These are phyloP conservation scores for Drosophila paranaensis DNA, from an alignment of 2,888 invertebrate genomes.

Conservation along the genomic window DNA sequence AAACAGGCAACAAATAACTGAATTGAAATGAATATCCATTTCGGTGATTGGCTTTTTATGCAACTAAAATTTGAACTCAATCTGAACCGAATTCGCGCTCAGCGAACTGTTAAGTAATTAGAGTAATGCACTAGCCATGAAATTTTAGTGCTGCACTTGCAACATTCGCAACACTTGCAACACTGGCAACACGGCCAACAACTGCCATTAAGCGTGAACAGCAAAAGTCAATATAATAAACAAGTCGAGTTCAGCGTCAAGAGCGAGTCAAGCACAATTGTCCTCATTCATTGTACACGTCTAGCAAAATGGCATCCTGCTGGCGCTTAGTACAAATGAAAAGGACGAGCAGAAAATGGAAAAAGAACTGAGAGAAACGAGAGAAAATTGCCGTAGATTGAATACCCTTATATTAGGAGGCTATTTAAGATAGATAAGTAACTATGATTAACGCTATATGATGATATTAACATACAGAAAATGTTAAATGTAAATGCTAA, in stretches of 20 bases:
- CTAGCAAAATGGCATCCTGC: constrained; percentile 18
- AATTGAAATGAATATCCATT: constrained; percentile 67
- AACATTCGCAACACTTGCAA: constrained; percentile 18
- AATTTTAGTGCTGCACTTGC: constrained; percentile 34
- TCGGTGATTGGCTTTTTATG: constrained; percentile 67
- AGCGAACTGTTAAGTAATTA: constrained; percentile 51
- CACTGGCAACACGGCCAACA: constrained; percentile 16
- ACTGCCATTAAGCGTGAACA: constrained; percentile 54
- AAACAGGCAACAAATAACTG: constrained; percentile 13
- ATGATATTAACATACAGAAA: too few relatives aligned
- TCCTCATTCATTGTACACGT: background rate
- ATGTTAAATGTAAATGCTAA: background rate
- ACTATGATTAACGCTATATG: too few relatives aligned
- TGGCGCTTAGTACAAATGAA: constrained; percentile 31
- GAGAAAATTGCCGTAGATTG: background rate
- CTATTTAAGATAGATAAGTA: background rate
- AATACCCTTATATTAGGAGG: background rate
- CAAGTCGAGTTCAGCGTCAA: constrained; percentile 14
- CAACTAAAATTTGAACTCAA: constrained; percentile 12
- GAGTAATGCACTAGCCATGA: constrained; percentile 69
- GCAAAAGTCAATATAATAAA: constrained; percentile 58
- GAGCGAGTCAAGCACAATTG: constrained; percentile 1
- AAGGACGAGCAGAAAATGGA: background rate
- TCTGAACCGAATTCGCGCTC: background rate
- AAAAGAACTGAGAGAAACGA: background rate